Percentiles rank a stretch among this genome's conserved stretches.
Evolutionary conservation across 2,113 vertebrate genomes (phyloP).

Genomic region (Ascaphus truei): DNA sequence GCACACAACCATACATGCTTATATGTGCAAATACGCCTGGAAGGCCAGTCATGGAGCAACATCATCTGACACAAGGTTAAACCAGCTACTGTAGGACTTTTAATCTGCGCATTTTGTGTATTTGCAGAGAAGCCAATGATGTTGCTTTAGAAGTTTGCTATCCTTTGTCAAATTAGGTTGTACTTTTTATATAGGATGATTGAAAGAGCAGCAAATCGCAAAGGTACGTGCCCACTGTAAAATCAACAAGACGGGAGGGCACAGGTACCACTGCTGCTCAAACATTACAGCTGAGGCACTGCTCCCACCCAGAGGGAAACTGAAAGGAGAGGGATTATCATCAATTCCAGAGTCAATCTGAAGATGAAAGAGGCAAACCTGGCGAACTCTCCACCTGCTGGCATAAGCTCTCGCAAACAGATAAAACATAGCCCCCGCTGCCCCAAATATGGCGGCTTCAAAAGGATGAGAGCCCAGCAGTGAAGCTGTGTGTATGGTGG

Average conservation of each 20-base stretch:
- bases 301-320: conserved; percentile 50
- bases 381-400: conserved; percentile 70
- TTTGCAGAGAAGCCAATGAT: conserved; percentile 36
- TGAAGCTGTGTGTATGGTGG: conserved; percentile 71
- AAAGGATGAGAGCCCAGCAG: conserved; percentile 77
- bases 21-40: too few relatives aligned
- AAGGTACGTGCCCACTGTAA: conserved; percentile 47
- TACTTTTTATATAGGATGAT: conserved; percentile 47
- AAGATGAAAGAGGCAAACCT: conserved; percentile 79
- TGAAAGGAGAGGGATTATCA: conserved; percentile 50
- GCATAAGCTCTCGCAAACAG: conserved; percentile 76
- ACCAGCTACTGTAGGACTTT: too few relatives aligned
- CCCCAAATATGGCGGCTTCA: conserved; percentile 76
- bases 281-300: conserved; percentile 49
- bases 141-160: conserved; percentile 73
- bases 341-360: conserved; percentile 59
- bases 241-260: conserved; percentile 63
- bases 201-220: conserved; percentile 48
- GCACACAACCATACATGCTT: too few relatives aligned
- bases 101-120: too few relatives aligned
- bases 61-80: too few relatives aligned
- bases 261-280: neutral
- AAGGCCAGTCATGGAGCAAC: too few relatives aligned
- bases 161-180: conserved; percentile 59
- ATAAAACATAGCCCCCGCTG: conserved; percentile 78